Conservation (phyloP, 2,888 invertebrate genomes). For the Margaritifera margaritifera region DNA sequence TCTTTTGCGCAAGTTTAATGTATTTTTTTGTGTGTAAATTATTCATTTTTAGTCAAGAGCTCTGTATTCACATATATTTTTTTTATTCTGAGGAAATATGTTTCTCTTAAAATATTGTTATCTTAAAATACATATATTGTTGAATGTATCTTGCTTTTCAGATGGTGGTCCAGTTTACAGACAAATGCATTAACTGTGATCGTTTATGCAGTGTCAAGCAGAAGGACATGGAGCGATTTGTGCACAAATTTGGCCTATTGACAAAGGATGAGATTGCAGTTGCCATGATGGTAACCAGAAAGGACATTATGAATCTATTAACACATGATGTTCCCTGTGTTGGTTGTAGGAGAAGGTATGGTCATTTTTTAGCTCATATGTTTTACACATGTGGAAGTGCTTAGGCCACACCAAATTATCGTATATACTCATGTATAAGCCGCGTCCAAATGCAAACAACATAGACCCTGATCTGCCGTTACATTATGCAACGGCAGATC, state of each 20-base stretch:
- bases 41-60: too few species aligned
- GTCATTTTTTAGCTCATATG: slow-evolving; percentile 15
- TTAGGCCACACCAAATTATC: background rate
- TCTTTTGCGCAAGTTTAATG: too few species aligned
- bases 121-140: too few species aligned
- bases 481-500: too few species aligned
- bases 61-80: too few species aligned
- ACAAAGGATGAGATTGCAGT: slow-evolving; percentile 84
- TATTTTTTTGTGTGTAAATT: too few species aligned
- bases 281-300: slow-evolving; percentile 87
- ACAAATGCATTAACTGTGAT: slow-evolving; percentile 88
- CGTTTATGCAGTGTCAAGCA: slow-evolving; percentile 79
- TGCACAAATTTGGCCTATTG: slow-evolving; percentile 85
- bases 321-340: slow-evolving; percentile 95
- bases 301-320: slow-evolving; percentile 87
- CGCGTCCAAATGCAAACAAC: too few species aligned
- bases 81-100: too few species aligned
- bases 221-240: slow-evolving; percentile 88
- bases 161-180: slow-evolving; percentile 95
- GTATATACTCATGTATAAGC: too few species aligned
- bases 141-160: slow-evolving; percentile 68
- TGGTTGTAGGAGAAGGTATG: slow-evolving; percentile 90
- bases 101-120: too few species aligned
- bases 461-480: too few species aligned
- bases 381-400: background rate